Base-by-base conservation (phyloP, 2,888 invertebrate species). In the Netelia fuscicornis region DNA sequence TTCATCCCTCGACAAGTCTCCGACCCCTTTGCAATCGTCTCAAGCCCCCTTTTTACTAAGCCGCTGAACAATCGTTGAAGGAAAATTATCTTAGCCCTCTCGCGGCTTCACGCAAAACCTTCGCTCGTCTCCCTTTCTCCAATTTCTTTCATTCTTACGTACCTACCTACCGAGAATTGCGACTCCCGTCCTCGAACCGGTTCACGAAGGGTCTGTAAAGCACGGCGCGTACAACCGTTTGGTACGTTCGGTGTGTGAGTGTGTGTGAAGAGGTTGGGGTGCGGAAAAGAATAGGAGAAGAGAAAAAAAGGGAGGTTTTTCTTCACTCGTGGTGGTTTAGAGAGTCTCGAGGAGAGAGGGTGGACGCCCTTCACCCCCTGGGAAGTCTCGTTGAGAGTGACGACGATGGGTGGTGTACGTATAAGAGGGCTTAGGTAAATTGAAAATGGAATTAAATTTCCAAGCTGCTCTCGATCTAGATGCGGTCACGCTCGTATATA, bases 401-500 rank as follows among this genome's bases (percentile, higher is more conserved):
- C 78, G 86, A 86, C 68, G 71, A 8, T 20, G 48, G 48, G 10
- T 13, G 10, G 2, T 9, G 88, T 89, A 88, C 87, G 87, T 88
- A 86, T 90, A 88, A 90, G 88, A 89, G 87, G 90, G 89, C 91
- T 90, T 89, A 90, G 88, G 89, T 89, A 91, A 91, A 91, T 91
- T 91, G 90, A 91, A 91, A 90, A 90, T 91, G 89, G 91, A 90
- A 91, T 91, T 91, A 90, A 91, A 91, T 91, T 90, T 89, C 87
- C 83, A 86, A 85, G 83, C 84, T 72, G 65, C 56, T 17, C 68
- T 13, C 20, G 64, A 23, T 58, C 23, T 13, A 48, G 60, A 84
- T 75, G 75, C 83, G 71, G 65, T 83, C 64, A 68, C 83, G 71
- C 65, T 1, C 42, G 17, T 17, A 65, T 44, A 17, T 42, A 20